A percentile compares a stretch with the other conserved stretches of the same genome.
These are phyloP conservation scores for Callyntrura guangdongensis DNA, from an alignment of 2,888 invertebrate species.

Conservation along the genomic window DNA sequence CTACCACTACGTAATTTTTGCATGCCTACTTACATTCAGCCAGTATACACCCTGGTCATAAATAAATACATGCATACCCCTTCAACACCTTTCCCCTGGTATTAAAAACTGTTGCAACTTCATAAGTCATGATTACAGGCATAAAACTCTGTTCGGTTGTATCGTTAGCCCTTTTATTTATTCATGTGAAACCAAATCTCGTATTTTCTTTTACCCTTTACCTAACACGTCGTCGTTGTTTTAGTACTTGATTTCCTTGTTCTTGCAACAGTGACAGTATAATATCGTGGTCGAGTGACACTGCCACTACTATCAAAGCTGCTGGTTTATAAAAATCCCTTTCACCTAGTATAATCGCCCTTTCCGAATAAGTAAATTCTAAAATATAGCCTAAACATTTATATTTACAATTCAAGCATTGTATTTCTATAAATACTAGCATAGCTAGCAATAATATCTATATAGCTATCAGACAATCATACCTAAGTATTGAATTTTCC, in stretches of 20 bases:
- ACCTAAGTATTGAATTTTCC: too few relatives aligned
- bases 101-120: slow-evolving; percentile 53
- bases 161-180: neutral
- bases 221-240: neutral
- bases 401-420: too few relatives aligned
- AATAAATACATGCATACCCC: neutral
- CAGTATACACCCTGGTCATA: neutral
- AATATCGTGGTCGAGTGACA: too few relatives aligned
- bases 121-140: slow-evolving; percentile 64
- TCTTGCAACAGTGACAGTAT: neutral
- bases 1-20: too few relatives aligned
- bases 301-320: neutral
- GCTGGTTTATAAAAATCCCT: too few relatives aligned
- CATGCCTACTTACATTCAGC: too few relatives aligned
- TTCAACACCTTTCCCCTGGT: neutral
- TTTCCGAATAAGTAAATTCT: too few relatives aligned
- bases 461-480: too few relatives aligned
- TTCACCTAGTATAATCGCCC: too few relatives aligned
- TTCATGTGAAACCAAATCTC: slow-evolving; percentile 45
- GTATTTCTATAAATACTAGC: too few relatives aligned
- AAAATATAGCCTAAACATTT: too few relatives aligned
- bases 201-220: slow-evolving; percentile 36
- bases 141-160: slow-evolving; percentile 50
- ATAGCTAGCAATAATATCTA: too few relatives aligned
- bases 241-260: slow-evolving; percentile 3